Conservation (phyloP, 2,113 vertebrate species). For the Eublepharis macularius region DNA sequence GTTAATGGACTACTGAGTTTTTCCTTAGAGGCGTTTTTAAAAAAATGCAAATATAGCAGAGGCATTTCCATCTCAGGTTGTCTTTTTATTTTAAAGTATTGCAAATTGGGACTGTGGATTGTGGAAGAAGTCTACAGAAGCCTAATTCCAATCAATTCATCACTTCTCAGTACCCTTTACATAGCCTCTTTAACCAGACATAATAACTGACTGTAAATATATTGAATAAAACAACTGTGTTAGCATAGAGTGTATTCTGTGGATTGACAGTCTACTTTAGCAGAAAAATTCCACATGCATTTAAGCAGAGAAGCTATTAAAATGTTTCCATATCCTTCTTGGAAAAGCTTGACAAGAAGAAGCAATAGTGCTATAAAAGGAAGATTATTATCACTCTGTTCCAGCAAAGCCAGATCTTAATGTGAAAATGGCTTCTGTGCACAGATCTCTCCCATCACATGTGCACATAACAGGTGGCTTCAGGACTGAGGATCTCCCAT, state of each 20-base stretch:
- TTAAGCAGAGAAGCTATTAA: conserved; percentile 6
- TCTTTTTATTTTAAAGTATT: conserved; percentile 34
- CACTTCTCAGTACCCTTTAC: conserved; percentile 49
- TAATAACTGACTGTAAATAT: conserved; percentile 53
- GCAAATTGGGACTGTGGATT: conserved; percentile 42
- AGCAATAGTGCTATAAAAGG: background rate
- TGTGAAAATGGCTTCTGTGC: background rate
- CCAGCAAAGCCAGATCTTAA: background rate
- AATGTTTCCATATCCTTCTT: background rate
- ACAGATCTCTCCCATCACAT: background rate
- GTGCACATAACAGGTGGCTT: background rate
- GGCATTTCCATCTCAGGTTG: background rate
- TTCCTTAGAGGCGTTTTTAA: conserved; percentile 32
- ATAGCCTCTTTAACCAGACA: conserved; percentile 46
- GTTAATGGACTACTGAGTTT: conserved; percentile 8
- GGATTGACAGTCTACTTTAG: conserved; percentile 10
- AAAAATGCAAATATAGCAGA: conserved; percentile 4
- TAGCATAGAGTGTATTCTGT: conserved; percentile 23
- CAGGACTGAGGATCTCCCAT: background rate
- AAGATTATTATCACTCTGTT: background rate
- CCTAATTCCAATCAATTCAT: conserved; percentile 54
- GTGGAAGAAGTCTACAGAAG: conserved; percentile 44
- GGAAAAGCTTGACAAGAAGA: conserved; percentile 18
- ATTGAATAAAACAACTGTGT: conserved; percentile 37
- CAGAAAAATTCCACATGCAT: conserved; percentile 26